These are phyloP conservation scores for Chlamydotis undulata DNA, from an alignment of 2,113 vertebrate species.

Conservation along the genomic window DNA sequence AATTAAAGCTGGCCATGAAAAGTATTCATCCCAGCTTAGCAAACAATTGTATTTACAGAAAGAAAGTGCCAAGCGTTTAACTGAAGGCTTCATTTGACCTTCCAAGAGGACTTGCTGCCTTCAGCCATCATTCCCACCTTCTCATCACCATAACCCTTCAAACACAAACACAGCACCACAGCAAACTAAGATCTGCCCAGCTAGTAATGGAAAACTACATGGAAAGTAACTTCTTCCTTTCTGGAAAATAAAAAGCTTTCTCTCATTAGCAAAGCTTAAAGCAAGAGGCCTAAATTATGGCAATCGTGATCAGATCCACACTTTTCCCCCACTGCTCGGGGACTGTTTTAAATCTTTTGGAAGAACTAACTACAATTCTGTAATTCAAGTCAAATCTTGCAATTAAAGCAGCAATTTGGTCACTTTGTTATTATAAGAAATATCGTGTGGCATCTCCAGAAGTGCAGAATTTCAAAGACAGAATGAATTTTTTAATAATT, in stretches of 20 bases:
- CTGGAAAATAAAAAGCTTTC: neutral
- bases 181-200: neutral
- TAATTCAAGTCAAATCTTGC: neutral
- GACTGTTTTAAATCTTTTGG: neutral
- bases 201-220: accelerated
- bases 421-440: neutral
- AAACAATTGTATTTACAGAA: neutral
- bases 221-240: neutral
- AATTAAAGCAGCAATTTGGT: neutral
- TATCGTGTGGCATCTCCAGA: neutral
- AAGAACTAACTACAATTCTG: neutral
- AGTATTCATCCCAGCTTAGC: neutral
- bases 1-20: neutral
- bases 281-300: neutral
- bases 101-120: neutral
- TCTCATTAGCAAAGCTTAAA: neutral
- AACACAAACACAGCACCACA: neutral
- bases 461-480: neutral
- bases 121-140: neutral
- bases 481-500: neutral
- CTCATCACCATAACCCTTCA: neutral
- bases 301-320: neutral
- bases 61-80: neutral
- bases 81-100: neutral
- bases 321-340: neutral